Evolutionary conservation across 2,797 vertebrate genomes (phyloP).

Genomic region (Anabas testudineus): DNA sequence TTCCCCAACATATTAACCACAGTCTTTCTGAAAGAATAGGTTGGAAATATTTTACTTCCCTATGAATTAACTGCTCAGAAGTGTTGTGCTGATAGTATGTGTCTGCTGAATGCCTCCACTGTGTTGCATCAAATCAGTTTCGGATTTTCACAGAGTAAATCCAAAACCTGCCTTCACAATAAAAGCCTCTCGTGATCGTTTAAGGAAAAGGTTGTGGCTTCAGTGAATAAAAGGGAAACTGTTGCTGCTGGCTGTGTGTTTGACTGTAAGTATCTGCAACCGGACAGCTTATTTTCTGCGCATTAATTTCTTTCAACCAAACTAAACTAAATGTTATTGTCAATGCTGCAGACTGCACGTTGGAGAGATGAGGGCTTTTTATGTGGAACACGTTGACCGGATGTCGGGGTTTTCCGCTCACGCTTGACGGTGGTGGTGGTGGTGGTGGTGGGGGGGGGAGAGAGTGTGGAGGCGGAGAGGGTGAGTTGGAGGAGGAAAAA

Average conservation of each 20-base stretch:
- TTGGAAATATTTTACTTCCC: constrained; percentile 60
- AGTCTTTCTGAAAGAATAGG: not conserved
- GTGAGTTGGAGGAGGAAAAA: constrained; percentile 51
- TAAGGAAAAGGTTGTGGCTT: not conserved
- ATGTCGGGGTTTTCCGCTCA: not conserved
- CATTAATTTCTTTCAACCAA: too few species aligned
- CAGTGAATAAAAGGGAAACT: too few species aligned
- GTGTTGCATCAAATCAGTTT: constrained; percentile 9
- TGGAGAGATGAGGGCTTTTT: constrained; percentile 38
- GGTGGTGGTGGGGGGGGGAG: constrained; percentile 10
- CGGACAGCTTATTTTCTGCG: too few species aligned
- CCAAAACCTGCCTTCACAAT: constrained; percentile 50
- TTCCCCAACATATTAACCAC: not conserved
- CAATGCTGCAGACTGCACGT: too few species aligned
- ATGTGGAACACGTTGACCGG: constrained; percentile 35
- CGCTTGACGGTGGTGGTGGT: not conserved
- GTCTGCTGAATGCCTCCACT: not conserved
- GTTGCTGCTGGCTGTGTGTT: too few species aligned
- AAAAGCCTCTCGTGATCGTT: constrained; percentile 19
- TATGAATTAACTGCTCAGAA: constrained; percentile 67
- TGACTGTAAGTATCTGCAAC: too few species aligned
- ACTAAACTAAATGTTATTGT: too few species aligned
- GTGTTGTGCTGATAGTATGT: constrained; percentile 22
- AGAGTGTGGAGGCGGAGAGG: too few species aligned
- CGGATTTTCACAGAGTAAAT: not conserved